These are phyloP conservation scores for Lagocephalus sceleratus DNA, from an alignment of 2,797 vertebrate genomes.

Conservation along the genomic window DNA sequence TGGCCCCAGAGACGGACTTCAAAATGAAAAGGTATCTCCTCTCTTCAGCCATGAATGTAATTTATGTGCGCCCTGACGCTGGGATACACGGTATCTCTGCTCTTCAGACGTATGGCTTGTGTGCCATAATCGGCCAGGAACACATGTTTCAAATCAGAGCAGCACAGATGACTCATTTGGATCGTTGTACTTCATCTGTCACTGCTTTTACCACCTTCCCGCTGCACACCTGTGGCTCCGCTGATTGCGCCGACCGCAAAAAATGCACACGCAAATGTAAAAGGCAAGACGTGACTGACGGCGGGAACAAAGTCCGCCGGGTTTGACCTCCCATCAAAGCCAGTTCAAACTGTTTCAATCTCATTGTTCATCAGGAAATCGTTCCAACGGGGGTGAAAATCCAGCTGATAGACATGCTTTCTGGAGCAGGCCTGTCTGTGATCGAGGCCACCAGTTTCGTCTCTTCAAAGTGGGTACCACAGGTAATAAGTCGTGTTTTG, in stretches of 20 bases:
- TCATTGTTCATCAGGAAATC: conserved; percentile 81
- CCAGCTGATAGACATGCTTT: conserved; percentile 91
- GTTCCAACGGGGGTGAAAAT: conserved; percentile 91
- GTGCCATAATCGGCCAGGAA: conserved; percentile 45
- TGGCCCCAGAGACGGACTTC: conserved; percentile 93
- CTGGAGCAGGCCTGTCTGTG: conserved; percentile 86
- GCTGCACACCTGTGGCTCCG: conserved; percentile 34
- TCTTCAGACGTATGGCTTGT: conserved; percentile 37
- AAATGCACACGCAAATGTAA: conserved; percentile 6
- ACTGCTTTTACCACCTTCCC: conserved; percentile 52
- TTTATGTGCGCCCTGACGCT: conserved; percentile 16
- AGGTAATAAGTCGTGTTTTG: conserved; percentile 79
- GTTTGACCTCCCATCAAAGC: conserved; percentile 23
- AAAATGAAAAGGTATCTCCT: conserved; percentile 90
- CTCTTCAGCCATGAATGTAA: conserved; percentile 15
- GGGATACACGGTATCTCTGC: not conserved
- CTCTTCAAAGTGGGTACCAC: conserved; percentile 94
- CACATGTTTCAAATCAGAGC: conserved; percentile 69
- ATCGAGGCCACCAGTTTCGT: conserved; percentile 97
- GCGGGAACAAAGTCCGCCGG: not conserved
- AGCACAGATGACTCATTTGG: conserved; percentile 59
- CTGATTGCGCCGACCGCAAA: conserved; percentile 31
- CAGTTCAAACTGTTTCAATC: conserved; percentile 43
- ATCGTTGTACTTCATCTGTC: conserved; percentile 44
- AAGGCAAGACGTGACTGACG: conserved; percentile 5